Evolutionary conservation across 2,797 vertebrate species (phyloP).

Genomic region (Syngnathus acus): DNA sequence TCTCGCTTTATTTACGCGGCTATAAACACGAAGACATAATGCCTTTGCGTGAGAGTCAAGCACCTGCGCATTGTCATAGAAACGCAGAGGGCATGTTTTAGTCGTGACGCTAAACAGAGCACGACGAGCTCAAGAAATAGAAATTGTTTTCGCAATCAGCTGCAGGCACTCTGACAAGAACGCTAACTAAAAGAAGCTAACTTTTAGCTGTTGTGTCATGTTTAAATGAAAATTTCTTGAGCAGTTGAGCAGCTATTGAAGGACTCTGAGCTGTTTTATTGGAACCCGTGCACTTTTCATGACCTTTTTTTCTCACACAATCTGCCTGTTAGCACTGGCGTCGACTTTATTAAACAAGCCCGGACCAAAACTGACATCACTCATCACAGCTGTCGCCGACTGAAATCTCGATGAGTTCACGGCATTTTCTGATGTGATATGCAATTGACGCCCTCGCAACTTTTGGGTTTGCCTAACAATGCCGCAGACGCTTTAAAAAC

Average conservation of each 20-base stretch:
- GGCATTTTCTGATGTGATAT: not conserved
- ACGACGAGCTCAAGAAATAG: not conserved
- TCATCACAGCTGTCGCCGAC: not conserved
- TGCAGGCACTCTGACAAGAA: conserved; percentile 1
- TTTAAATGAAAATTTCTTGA: not conserved
- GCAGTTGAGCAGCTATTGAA: not conserved
- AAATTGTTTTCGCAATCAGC: not conserved
- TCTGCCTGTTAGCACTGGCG: not conserved
- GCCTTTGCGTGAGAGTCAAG: conserved; percentile 24
- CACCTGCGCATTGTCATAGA: conserved; percentile 1
- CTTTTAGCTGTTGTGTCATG: not conserved
- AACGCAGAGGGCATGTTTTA: conserved; percentile 9
- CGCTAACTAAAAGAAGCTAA: not conserved
- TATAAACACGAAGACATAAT: conserved; percentile 45
- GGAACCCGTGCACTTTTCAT: not conserved
- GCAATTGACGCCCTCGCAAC: not conserved
- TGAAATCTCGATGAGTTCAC: not conserved
- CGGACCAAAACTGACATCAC: not conserved
- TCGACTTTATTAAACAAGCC: not conserved
- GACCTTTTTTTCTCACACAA: not conserved
- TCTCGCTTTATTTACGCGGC: conserved; percentile 38
- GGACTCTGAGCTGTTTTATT: not conserved
- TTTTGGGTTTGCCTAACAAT: not conserved
- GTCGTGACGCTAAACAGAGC: conserved; percentile 10
- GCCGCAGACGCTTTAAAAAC: not conserved